Evolutionary conservation across 2,113 vertebrate species (phyloP).

Genomic region (Bufo gargarizans): DNA sequence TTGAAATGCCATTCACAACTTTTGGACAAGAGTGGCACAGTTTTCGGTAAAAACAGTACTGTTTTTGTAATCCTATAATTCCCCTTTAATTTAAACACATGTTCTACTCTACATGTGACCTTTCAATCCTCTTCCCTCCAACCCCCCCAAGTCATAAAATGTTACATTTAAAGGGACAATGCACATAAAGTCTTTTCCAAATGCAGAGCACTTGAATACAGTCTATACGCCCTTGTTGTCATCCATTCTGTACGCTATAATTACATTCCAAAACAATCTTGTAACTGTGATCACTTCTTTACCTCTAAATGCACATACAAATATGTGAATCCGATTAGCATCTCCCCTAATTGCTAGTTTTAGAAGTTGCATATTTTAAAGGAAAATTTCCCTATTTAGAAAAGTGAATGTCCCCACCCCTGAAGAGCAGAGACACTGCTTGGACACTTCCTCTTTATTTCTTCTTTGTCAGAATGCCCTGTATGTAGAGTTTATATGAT

Average conservation of each 20-base stretch:
- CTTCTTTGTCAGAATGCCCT: no score
- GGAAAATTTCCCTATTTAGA: no score
- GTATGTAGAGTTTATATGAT: no score
- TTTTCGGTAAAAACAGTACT: no score
- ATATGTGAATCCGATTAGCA: neutral
- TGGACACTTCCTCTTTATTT: no score
- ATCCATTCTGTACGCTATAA: neutral
- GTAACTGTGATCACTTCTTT: neutral
- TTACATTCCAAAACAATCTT: neutral
- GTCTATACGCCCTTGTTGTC: neutral
- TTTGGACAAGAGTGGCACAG: neutral
- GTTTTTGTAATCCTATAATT: no score
- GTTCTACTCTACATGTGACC: no score
- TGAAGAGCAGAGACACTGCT: no score
- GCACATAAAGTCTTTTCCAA: neutral
- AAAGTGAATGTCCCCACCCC: no score
- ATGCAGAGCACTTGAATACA: neutral
- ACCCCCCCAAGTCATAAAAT: neutral
- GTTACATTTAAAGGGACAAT: neutral
- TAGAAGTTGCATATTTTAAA: neutral
- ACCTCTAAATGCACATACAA: neutral
- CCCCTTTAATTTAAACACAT: no score
- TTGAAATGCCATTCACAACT: neutral
- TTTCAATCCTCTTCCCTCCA: no score
- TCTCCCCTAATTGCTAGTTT: neutral